A percentile compares a stretch with the other conserved stretches of the same genome.
Conservation (phyloP, 1,140 invertebrate species). For the Saccostrea glomerata region DNA sequence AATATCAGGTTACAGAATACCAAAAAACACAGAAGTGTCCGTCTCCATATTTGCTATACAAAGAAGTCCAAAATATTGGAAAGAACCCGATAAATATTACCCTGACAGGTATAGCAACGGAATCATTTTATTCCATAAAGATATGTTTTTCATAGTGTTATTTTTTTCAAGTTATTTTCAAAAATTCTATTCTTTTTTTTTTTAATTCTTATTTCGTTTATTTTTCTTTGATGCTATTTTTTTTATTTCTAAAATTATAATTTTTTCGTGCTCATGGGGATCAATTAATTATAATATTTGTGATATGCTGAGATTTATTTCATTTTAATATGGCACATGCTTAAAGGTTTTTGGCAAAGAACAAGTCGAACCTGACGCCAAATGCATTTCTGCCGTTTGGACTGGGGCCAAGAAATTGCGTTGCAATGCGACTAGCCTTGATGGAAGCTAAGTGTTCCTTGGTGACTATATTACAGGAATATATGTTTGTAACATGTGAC, state of each 20-base stretch:
- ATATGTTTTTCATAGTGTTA: too few species aligned
- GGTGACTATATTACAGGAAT: slow-evolving; percentile 42
- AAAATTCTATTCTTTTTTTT: too few species aligned
- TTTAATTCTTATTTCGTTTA: too few species aligned
- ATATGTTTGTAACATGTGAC: background rate
- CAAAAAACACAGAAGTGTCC: background rate
- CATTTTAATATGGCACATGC: background rate
- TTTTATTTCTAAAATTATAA: too few species aligned
- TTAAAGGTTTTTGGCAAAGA: background rate
- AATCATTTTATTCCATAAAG: too few species aligned
- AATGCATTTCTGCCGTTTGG: slow-evolving; percentile 61
- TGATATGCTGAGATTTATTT: background rate
- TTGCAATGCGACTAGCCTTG: slow-evolving; percentile 75
- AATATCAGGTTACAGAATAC: background rate
- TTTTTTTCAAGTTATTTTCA: too few species aligned
- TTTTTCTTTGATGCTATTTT: too few species aligned
- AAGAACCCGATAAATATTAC: background rate
- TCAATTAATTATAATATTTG: too few species aligned
- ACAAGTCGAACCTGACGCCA: background rate
- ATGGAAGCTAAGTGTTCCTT: slow-evolving; percentile 62
- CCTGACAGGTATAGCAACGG: background rate
- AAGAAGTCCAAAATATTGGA: background rate
- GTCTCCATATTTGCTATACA: background rate
- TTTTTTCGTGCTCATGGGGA: too few species aligned
- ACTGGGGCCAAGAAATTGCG: slow-evolving; percentile 76